Conservation (phyloP, 2,888 invertebrate species). For the Drosophila limbata region DNA sequence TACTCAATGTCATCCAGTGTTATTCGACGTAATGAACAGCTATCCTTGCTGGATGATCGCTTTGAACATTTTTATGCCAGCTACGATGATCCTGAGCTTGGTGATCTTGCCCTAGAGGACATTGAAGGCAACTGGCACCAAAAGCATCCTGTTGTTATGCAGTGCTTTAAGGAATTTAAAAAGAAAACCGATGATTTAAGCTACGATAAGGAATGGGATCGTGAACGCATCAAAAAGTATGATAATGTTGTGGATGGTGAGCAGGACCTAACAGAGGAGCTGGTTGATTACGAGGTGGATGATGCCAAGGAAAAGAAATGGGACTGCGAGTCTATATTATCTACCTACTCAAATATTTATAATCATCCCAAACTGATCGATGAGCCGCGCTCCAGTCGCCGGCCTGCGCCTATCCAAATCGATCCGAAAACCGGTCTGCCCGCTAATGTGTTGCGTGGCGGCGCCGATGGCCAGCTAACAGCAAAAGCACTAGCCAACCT, state of each 20-base stretch:
- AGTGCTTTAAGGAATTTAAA: constrained; percentile 91
- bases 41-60: constrained; percentile 92
- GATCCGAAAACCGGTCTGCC: constrained; percentile 91
- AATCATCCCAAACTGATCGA: constrained; percentile 96
- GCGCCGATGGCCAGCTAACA: constrained; percentile 88
- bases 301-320: constrained; percentile 89
- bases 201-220: constrained; percentile 87
- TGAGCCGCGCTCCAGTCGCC: constrained; percentile 87
- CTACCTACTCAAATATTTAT: constrained; percentile 95
- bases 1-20: constrained; percentile 98
- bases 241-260: constrained; percentile 84
- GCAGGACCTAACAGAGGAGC: constrained; percentile 87
- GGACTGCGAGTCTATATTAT: constrained; percentile 96
- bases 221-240: constrained; percentile 83
- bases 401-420: constrained; percentile 87
- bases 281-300: constrained; percentile 88
- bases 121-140: constrained; percentile 89
- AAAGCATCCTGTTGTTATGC: constrained; percentile 89
- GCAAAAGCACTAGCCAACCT: constrained; percentile 89
- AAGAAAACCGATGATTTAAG: constrained; percentile 86
- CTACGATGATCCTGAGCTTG: constrained; percentile 95
- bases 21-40: constrained; percentile 92
- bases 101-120: constrained; percentile 95
- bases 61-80: constrained; percentile 94
- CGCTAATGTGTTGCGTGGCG: constrained; percentile 87